Conservation (phyloP, 1,140 invertebrate species). For the Drosophila sulfurigaster region DNA sequence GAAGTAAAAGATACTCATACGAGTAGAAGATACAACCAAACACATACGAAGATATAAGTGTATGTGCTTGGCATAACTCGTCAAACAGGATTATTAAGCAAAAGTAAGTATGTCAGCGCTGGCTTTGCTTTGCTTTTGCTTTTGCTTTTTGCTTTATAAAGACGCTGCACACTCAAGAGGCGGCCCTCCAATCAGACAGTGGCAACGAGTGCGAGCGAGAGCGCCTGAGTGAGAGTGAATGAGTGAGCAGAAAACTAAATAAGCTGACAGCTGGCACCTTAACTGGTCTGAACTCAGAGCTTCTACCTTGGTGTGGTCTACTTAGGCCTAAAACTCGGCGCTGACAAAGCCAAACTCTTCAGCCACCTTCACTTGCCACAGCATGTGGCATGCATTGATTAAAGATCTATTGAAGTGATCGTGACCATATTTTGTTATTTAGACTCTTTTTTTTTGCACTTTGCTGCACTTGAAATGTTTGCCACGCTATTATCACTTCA, state of each 20-base stretch:
- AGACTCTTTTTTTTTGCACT: slow-evolving; percentile 16
- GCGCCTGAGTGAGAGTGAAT: background rate
- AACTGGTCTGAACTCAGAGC: slow-evolving; percentile 53
- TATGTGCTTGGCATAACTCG: slow-evolving; percentile 60
- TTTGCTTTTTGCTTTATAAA: slow-evolving; percentile 7
- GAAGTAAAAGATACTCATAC: slow-evolving; percentile 66
- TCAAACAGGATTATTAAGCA: slow-evolving; percentile 83
- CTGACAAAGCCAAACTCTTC: too few relatives aligned
- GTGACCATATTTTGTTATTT: slow-evolving; percentile 3
- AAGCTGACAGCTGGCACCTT: slow-evolving; percentile 70
- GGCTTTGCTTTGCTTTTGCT: slow-evolving; percentile 25
- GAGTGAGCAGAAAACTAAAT: slow-evolving; percentile 32
- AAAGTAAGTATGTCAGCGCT: slow-evolving; percentile 71
- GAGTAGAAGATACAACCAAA: background rate
- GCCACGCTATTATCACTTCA: slow-evolving; percentile 31
- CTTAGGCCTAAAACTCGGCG: slow-evolving; percentile 11
- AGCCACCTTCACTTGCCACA: slow-evolving; percentile 12
- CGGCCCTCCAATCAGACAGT: slow-evolving; percentile 34
- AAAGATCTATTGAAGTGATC: slow-evolving; percentile 7
- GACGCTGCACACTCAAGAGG: slow-evolving; percentile 34
- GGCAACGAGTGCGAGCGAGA: background rate
- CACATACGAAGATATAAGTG: background rate
- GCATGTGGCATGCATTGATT: slow-evolving; percentile 1
- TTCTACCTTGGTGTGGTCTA: slow-evolving; percentile 57
- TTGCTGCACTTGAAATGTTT: slow-evolving; percentile 36